These are phyloP conservation scores for Xyrauchen texanus DNA, from an alignment of 2,113 vertebrate species.

Conservation along the genomic window DNA sequence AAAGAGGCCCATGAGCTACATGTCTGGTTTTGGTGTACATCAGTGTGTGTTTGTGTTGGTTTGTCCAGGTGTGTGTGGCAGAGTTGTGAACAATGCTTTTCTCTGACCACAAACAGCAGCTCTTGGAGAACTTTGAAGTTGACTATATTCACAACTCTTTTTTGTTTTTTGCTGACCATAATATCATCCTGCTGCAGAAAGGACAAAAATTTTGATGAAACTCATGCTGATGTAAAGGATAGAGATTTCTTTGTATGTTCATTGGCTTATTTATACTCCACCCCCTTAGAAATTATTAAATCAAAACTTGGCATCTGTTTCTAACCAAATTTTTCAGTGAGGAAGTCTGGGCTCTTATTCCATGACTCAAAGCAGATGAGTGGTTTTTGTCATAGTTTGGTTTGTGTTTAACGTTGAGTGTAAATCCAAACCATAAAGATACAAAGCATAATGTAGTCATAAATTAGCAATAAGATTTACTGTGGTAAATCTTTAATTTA, in stretches of 20 bases:
- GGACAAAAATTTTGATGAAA: not conserved
- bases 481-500: not conserved
- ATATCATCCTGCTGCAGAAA: not conserved
- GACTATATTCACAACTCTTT: slow-evolving; percentile 13
- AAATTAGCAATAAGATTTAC: not conserved
- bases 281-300: not conserved
- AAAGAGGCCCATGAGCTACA: not conserved
- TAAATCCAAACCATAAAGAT: not conserved
- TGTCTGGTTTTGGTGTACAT: not conserved
- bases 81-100: not conserved
- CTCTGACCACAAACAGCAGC: not conserved
- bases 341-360: not conserved
- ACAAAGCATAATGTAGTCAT: not conserved
- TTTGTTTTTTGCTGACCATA: not conserved
- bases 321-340: not conserved
- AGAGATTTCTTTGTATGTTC: not conserved
- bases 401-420: slow-evolving; percentile 1
- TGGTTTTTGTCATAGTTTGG: slow-evolving; percentile 8
- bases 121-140: slow-evolving; percentile 9
- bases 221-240: not conserved
- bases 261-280: not conserved
- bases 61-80: not conserved
- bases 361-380: slow-evolving; percentile 9
- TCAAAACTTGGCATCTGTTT: not conserved
- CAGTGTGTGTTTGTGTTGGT: not conserved